A percentile compares a stretch with the other conserved stretches of the same genome.
Evolutionary conservation across 1,140 invertebrate genomes (phyloP).

Genomic region (Sminthurinus signatus): DNA sequence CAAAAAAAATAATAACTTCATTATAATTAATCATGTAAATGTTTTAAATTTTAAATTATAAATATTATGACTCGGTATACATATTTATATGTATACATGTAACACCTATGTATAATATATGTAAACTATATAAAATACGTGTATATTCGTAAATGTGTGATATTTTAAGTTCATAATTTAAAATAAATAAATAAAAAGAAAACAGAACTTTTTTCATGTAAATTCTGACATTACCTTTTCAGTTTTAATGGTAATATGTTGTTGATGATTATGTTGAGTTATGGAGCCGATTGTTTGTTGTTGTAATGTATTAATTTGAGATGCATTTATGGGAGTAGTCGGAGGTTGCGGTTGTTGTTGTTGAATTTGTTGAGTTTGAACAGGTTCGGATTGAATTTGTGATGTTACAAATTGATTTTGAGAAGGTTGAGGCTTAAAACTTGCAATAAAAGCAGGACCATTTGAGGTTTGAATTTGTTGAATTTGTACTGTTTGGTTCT

Average conservation of each 20-base stretch:
- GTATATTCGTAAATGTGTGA: too few species aligned
- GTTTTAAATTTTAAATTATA: too few species aligned
- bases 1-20: too few species aligned
- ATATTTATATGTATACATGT: too few species aligned
- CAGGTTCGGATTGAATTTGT: not conserved
- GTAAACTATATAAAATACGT: too few species aligned
- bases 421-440: not conserved
- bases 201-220: too few species aligned
- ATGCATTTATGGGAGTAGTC: not conserved
- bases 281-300: not conserved
- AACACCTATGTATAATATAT: too few species aligned
- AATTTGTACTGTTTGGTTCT: conserved; percentile 25
- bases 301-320: not conserved
- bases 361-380: not conserved
- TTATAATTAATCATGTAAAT: too few species aligned
- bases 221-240: conserved; percentile 1
- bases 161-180: too few species aligned
- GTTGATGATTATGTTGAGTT: not conserved
- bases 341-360: too few species aligned
- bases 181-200: not conserved
- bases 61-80: too few species aligned
- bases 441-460: conserved; percentile 28
- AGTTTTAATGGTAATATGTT: conserved; percentile 10
- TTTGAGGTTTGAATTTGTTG: conserved; percentile 40
- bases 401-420: not conserved